Evolutionary conservation across 2,888 invertebrate genomes (phyloP).

Genomic region (Brachylomia viminalis): DNA sequence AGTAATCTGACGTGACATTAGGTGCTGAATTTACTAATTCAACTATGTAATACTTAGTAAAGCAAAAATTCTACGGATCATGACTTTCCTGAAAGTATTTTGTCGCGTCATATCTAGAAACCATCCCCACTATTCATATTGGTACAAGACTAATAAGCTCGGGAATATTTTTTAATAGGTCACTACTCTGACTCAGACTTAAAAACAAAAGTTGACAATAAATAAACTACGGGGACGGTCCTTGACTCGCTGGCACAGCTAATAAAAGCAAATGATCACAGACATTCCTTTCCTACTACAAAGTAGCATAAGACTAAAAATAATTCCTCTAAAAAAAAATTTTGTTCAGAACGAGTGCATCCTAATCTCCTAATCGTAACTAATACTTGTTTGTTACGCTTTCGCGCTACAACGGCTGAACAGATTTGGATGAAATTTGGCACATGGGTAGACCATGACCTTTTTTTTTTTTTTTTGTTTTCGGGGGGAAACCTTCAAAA

Average conservation of each 20-base stretch:
- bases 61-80: background rate
- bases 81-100: conserved; percentile 3
- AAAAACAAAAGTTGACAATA: conserved; percentile 6
- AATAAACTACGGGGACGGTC: conserved; percentile 7
- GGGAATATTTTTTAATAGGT: background rate
- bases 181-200: background rate
- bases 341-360: background rate
- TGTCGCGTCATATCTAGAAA: background rate
- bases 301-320: background rate
- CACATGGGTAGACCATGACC: background rate
- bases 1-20: background rate
- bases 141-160: background rate
- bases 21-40: background rate
- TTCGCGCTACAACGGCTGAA: background rate
- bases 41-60: background rate
- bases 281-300: background rate
- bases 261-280: conserved; percentile 9
- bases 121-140: background rate
- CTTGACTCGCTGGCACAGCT: conserved; percentile 13
- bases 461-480: too few relatives aligned
- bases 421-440: background rate
- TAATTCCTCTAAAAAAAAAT: too few relatives aligned
- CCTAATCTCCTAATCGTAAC: background rate
- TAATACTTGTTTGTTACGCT: background rate
- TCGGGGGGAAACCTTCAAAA: too few relatives aligned